Evolutionary conservation across 2,797 vertebrate genomes (phyloP).

Genomic region (Hipposideros larvatus): DNA sequence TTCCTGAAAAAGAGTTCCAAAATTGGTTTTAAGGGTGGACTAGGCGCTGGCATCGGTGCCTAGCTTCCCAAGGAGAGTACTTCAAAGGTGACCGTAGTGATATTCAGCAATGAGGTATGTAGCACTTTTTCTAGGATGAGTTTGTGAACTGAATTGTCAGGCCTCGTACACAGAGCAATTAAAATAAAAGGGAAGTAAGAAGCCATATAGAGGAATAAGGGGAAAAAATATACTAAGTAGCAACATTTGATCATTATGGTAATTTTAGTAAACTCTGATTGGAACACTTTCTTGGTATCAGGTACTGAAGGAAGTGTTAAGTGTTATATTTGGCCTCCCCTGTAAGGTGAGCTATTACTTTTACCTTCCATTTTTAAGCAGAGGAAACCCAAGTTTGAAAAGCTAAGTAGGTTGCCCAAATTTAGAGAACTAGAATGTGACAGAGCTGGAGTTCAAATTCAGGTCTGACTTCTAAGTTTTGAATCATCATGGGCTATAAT

Average conservation of each 20-base stretch:
- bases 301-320: not conserved
- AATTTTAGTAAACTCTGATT: not conserved
- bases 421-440: constrained; percentile 32
- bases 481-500: not conserved
- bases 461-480: not conserved
- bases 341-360: not conserved
- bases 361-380: not conserved
- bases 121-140: too few species aligned
- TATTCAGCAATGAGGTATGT: too few species aligned
- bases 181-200: not conserved
- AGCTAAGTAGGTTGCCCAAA: not conserved
- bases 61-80: too few species aligned
- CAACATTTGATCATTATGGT: not conserved
- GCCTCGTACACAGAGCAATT: not conserved
- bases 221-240: not conserved
- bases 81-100: too few species aligned
- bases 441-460: not conserved
- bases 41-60: too few species aligned
- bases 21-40: too few species aligned
- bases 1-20: too few species aligned
- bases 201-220: not conserved
- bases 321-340: not conserved
- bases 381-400: not conserved
- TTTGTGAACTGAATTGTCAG: too few species aligned
- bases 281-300: not conserved